phyloP scores from a whole-genome alignment of 2,888 invertebrate genomes.

The Pandemis corylana region DNA sequence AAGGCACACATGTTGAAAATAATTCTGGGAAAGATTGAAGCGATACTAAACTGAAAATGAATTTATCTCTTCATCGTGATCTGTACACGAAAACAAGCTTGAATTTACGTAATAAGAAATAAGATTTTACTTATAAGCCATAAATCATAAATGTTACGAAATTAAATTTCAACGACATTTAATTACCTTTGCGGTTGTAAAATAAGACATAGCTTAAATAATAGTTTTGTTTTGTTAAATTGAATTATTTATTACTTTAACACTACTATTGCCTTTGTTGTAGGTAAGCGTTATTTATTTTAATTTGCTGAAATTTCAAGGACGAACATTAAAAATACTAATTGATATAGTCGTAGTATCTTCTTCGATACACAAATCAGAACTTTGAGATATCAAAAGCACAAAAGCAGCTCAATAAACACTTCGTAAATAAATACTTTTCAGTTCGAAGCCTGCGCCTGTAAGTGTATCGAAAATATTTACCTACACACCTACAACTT shows the following conservation, averaged over 20 bases:
- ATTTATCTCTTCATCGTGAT: constrained; percentile 8
- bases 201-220: not conserved
- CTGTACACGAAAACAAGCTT: not conserved
- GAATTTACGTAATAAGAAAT: not conserved
- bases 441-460: no score
- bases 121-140: not conserved
- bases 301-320: no score
- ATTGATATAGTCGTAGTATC: no score
- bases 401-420: no score
- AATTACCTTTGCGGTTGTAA: not conserved
- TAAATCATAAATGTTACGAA: constrained; percentile 6
- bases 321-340: no score
- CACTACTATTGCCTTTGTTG: no score
- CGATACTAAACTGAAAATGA: constrained; percentile 12
- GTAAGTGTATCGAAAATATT: no score
- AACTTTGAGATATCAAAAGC: no score
- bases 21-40: constrained; percentile 9
- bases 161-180: not conserved
- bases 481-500: no score
- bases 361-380: no score
- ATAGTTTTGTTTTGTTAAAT: not conserved
- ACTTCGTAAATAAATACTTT: no score
- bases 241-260: not conserved
- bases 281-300: not conserved
- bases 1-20: constrained; percentile 4